Conservation (phyloP, 2,888 invertebrate genomes). For the Melinopterus prodromus region DNA sequence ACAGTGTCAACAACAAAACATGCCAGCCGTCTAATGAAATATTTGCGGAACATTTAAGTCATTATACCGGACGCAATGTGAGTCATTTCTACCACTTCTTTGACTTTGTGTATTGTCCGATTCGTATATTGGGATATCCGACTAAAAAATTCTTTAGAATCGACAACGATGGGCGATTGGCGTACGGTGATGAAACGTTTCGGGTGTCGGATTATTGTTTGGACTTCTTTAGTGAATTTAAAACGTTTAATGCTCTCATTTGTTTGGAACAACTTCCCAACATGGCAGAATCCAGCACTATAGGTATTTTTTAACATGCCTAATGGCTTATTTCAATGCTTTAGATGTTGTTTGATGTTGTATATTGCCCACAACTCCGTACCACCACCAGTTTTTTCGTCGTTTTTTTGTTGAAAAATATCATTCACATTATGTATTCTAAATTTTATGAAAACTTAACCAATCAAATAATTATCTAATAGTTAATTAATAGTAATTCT, state of each 20-base stretch:
- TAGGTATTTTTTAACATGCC: conserved; percentile 25
- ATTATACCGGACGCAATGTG: conserved; percentile 4
- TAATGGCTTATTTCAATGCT: not conserved
- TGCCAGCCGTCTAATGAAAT: conserved; percentile 6
- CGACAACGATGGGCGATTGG: not conserved
- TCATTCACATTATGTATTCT: not conserved
- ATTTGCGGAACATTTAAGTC: conserved; percentile 5
- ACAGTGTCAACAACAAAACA: conserved; percentile 9
- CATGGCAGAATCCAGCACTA: conserved; percentile 22
- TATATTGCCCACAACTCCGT: not conserved
- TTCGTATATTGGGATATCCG: not conserved
- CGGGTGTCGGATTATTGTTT: conserved; percentile 29
- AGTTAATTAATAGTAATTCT: too few relatives aligned
- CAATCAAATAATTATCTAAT: too few relatives aligned
- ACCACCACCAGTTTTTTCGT: too few relatives aligned
- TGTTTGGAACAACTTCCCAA: conserved; percentile 27
- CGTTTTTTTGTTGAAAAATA: not conserved
- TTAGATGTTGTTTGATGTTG: not conserved
- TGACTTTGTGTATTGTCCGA: conserved; percentile 13
- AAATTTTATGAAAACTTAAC: too few relatives aligned
- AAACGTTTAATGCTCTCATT: conserved; percentile 25
- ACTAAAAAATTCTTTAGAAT: not conserved
- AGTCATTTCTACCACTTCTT: conserved; percentile 9
- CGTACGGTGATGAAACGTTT: conserved; percentile 7
- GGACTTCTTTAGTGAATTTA: conserved; percentile 32